These are phyloP conservation scores for Platysternon megacephalum DNA, from an alignment of 2,113 vertebrate species.

Conservation along the genomic window DNA sequence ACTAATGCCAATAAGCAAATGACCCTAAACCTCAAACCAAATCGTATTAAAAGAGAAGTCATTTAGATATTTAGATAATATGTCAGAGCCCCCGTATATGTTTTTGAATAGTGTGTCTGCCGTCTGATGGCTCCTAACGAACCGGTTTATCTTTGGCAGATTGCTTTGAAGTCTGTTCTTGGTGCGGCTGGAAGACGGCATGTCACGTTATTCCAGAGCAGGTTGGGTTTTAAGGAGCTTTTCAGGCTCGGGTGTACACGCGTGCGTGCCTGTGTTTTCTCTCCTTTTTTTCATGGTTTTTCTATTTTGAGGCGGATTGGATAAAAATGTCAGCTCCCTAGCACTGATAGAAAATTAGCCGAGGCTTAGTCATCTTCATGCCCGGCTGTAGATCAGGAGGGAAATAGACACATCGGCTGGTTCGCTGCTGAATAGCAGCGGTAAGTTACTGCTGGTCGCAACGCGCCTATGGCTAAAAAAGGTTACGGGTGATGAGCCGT, in stretches of 20 bases:
- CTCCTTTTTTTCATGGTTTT: not conserved
- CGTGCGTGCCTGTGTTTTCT: too few species aligned
- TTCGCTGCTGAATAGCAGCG: not conserved
- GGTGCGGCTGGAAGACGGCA: fast-evolving
- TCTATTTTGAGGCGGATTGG: not conserved
- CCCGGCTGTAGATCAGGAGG: not conserved
- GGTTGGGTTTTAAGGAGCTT: not conserved
- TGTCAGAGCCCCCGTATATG: not conserved
- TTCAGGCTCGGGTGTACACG: not conserved
- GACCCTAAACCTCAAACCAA: not conserved
- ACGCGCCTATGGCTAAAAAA: not conserved
- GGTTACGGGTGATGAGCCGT: not conserved
- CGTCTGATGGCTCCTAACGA: not conserved
- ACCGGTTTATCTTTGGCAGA: not conserved
- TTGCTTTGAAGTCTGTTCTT: not conserved
- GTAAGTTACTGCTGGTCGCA: not conserved
- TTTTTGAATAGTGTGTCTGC: not conserved
- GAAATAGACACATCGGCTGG: not conserved
- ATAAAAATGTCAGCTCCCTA: not conserved
- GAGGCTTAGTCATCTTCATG: not conserved
- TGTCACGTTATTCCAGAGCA: fast-evolving
- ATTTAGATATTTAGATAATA: not conserved
- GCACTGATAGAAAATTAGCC: not conserved
- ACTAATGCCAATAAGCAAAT: not conserved
- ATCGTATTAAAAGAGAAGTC: fast-evolving